Percentiles rank a stretch among this genome's conserved stretches.
phyloP scores from a whole-genome alignment of 2,797 vertebrate species.

The Poeciliopsis presidionis region DNA sequence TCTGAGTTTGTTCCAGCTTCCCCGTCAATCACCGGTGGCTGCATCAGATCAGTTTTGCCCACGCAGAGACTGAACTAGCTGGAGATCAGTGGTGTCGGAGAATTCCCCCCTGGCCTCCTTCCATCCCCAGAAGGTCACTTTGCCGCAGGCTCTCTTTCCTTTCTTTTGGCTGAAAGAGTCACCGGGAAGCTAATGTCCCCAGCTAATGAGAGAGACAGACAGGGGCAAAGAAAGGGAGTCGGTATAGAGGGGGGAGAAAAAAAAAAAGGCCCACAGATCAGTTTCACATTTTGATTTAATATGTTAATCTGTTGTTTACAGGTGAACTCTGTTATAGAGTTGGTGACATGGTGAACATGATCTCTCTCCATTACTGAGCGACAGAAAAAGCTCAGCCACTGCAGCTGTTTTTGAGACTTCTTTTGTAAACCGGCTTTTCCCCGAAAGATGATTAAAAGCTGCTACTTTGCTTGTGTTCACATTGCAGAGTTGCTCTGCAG shows the following conservation, averaged over 20 bases:
- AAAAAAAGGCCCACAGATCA: conserved; percentile 40
- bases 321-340: conserved; percentile 38
- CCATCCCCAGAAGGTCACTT: conserved; percentile 82
- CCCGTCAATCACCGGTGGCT: conserved; percentile 71
- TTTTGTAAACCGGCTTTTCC: conserved; percentile 34
- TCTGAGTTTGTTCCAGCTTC: conserved; percentile 66
- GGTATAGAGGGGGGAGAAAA: background rate
- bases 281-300: conserved; percentile 53
- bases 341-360: conserved; percentile 19
- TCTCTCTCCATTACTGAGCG: conserved; percentile 29
- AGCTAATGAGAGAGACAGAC: conserved; percentile 72
- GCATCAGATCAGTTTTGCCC: conserved; percentile 76
- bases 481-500: conserved; percentile 40
- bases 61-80: conserved; percentile 61
- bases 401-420: conserved; percentile 27
- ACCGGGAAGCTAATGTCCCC: conserved; percentile 60
- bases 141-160: conserved; percentile 71
- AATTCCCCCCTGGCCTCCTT: conserved; percentile 72
- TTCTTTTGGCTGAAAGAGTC: conserved; percentile 65
- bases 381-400: conserved; percentile 21
- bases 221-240: conserved; percentile 5
- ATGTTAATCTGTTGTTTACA: conserved; percentile 58
- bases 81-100: conserved; percentile 76
- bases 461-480: conserved; percentile 44
- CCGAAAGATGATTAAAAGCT: conserved; percentile 78